Base-by-base conservation (phyloP, 2,113 vertebrate genomes). In the Podocnemis expansa region DNA sequence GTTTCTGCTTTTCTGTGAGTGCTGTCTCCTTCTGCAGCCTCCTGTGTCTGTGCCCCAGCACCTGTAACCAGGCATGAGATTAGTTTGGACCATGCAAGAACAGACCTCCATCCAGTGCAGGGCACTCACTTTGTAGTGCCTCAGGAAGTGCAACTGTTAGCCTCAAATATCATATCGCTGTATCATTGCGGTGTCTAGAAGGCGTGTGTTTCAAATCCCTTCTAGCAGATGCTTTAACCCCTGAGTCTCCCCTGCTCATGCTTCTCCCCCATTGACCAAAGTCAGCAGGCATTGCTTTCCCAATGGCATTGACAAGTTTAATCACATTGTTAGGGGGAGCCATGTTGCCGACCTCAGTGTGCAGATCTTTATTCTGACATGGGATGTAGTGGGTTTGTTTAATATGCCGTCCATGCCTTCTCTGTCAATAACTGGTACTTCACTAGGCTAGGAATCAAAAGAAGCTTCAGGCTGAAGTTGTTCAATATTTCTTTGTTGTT, bases 261-360 rank as follows among this genome's bases (percentile, higher is more conserved):
- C 56, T 87, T 82, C 8, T 9, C 52, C 83, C 63, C 43, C 60
- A 11, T 82, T 89, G 88, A 84, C 38, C 78, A 55, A 78, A 9
- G 85, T 49, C 82, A 63, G 87, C 82, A 89, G 90, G 85, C 92
- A 87, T 63, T 84, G 93, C 78, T 90, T 90, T 88, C 93, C 93
- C 93, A 51, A 73, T 5, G 5, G 90, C 85, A 38, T 89, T 89
- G 93, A 94, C 93, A 93, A 95, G 90, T 94, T 95, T 96, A 96
- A 96, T 96, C 93, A 88, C 91, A 95, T 96, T 93, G 82, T 97
- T 97, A 97, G 94, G 89, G 93, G 95, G 90, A 97, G 94, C 91
- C 93, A 96, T 93, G 85, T 89, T 82, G 93, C 93, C 94, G 90
- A 91, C 90, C 89, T 78, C 0, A 11, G 95, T 89, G 95, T 93